These are phyloP conservation scores for Drosophila borborema DNA, from an alignment of 2,888 invertebrate genomes.

Conservation along the genomic window DNA sequence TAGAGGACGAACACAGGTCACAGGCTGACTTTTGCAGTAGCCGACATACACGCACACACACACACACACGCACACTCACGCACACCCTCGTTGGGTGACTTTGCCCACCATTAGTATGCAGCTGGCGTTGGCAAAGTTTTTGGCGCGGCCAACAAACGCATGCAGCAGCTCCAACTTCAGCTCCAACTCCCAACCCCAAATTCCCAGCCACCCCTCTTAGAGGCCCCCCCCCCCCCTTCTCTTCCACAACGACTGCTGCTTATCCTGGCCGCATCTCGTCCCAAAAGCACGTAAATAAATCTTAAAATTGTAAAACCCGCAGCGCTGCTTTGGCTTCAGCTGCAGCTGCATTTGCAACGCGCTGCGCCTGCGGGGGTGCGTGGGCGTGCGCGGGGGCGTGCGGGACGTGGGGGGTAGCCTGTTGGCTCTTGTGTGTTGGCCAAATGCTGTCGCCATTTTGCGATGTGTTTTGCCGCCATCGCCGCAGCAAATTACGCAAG, in stretches of 20 bases:
- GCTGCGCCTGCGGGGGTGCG: not conserved
- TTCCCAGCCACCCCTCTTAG: too few species aligned
- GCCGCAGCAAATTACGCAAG: conserved; percentile 80
- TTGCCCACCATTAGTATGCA: conserved; percentile 69
- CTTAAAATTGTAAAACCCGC: conserved; percentile 81
- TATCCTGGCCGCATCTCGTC: conserved; percentile 65
- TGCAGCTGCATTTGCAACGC: conserved; percentile 42
- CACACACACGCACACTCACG: conserved; percentile 24
- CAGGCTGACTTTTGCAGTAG: conserved; percentile 75
- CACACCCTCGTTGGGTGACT: not conserved
- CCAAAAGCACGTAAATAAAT: conserved; percentile 81
- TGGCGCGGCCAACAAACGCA: conserved; percentile 77
- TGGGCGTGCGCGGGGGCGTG: not conserved
- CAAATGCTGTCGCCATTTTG: conserved; percentile 78
- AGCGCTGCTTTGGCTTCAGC: conserved; percentile 50
- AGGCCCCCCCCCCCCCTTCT: not conserved
- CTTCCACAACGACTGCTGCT: conserved; percentile 30
- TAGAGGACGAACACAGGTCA: conserved; percentile 85
- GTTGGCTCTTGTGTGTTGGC: conserved; percentile 31
- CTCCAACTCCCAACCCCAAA: not conserved
- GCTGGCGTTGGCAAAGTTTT: conserved; percentile 74
- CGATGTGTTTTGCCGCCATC: conserved; percentile 81
- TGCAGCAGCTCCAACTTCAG: conserved; percentile 35
- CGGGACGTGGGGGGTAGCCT: not conserved
- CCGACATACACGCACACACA: conserved; percentile 52